Evolutionary conservation across 92 coral and sea anemone genomes (phyloP).

Genomic region (Porites cylindrica): DNA sequence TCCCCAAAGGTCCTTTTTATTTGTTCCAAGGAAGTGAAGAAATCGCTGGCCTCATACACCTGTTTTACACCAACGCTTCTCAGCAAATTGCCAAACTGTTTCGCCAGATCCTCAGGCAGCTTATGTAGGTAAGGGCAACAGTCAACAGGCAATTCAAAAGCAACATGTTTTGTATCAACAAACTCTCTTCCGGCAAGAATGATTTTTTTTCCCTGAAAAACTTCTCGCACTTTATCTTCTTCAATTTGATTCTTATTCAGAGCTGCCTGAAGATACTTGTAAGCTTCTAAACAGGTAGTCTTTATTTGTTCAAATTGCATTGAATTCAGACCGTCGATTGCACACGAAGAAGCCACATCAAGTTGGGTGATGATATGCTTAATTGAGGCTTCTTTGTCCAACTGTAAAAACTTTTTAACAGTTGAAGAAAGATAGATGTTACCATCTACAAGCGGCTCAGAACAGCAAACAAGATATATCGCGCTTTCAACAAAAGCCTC

Average conservation of each 20-base stretch:
- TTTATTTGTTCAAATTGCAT: neutral
- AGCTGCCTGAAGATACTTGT: constrained; percentile 43
- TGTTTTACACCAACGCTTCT: constrained; percentile 47
- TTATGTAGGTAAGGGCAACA: constrained; percentile 66
- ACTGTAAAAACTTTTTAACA: constrained; percentile 22
- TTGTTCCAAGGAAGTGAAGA: constrained; percentile 36
- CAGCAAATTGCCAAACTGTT: constrained; percentile 25
- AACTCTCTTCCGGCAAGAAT: constrained; percentile 44
- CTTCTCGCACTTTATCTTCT: constrained; percentile 16
- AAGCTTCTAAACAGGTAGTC: constrained; percentile 40
- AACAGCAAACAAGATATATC: constrained; percentile 73
- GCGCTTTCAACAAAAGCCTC: constrained; percentile 45
- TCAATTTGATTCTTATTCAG: neutral
- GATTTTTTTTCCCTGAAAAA: constrained; percentile 35
- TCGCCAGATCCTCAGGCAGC: constrained; percentile 36
- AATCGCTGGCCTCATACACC: constrained; percentile 52
- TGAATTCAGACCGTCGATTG: neutral
- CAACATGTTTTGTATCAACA: constrained; percentile 47
- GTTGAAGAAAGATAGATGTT: neutral
- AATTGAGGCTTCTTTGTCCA: constrained; percentile 23
- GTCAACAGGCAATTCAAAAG: constrained; percentile 33
- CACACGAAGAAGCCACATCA: constrained; percentile 7
- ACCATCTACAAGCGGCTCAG: constrained; percentile 62
- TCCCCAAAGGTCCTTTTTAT: constrained; percentile 40
- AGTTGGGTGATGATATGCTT: constrained; percentile 48